phyloP scores from a whole-genome alignment of 2,113 vertebrate species.

The Brachypteracias leptosomus region DNA sequence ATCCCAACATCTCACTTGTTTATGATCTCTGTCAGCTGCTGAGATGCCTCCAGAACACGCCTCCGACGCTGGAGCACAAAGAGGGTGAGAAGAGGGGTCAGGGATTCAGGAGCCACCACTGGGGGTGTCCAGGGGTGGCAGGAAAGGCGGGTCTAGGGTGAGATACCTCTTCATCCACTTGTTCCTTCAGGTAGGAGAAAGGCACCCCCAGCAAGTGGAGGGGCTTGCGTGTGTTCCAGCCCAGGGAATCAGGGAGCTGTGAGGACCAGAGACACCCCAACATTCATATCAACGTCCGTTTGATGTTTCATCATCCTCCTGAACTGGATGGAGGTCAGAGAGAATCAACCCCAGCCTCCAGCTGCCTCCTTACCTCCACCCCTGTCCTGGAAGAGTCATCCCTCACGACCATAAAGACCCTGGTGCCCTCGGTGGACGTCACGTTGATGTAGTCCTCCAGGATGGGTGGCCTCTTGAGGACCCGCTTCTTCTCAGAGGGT shows the following conservation, averaged over 20 bases:
- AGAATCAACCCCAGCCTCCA: neutral
- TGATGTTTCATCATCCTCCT: neutral
- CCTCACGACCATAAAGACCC: constrained; percentile 85
- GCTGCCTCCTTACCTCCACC: constrained; percentile 44
- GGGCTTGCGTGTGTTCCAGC: constrained; percentile 67
- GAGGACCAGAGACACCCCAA: neutral
- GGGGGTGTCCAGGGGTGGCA: neutral
- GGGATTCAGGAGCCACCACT: neutral
- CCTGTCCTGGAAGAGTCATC: constrained; percentile 62
- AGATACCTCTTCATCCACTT: constrained; percentile 82
- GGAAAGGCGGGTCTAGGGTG: neutral
- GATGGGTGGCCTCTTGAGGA: constrained; percentile 83
- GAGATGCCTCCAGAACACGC: constrained; percentile 79
- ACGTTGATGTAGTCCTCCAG: constrained; percentile 91
- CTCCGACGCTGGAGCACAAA: constrained; percentile 74
- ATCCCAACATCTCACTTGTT: constrained; percentile 65
- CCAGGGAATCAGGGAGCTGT: constrained; percentile 59
- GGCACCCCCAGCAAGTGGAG: constrained; percentile 86
- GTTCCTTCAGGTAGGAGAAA: constrained; percentile 84
- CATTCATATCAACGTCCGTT: fast-evolving
- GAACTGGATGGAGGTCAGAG: neutral
- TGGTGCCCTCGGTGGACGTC: constrained; percentile 81
- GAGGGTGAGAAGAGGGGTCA: neutral
- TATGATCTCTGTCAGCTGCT: constrained; percentile 78
- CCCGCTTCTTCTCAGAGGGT: constrained; percentile 26